Evolutionary conservation across 1,140 invertebrate genomes (phyloP).

Genomic region (Drosophila baimaii): DNA sequence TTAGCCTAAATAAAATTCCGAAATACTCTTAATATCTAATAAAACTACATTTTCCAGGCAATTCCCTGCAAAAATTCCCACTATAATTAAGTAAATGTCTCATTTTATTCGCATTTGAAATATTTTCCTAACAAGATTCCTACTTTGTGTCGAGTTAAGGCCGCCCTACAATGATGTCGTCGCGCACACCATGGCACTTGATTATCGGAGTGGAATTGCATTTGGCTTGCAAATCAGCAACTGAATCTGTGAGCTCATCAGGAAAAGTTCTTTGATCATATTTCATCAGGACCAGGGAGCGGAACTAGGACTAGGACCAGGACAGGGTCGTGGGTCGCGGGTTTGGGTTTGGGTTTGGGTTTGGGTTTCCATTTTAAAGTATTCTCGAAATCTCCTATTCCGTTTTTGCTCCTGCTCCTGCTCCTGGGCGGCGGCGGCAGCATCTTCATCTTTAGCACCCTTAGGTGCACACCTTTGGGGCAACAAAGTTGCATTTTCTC

Average conservation of each 20-base stretch:
- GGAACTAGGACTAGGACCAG: neutral
- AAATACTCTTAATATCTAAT: no score
- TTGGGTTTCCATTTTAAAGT: slow-evolving; percentile 10
- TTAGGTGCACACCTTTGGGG: slow-evolving; percentile 32
- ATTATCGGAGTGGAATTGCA: slow-evolving; percentile 21
- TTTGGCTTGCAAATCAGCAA: slow-evolving; percentile 33
- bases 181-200: neutral
- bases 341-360: neutral
- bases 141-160: slow-evolving; percentile 7
- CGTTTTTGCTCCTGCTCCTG: slow-evolving; percentile 1
- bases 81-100: neutral
- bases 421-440: neutral
- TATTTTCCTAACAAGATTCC: neutral
- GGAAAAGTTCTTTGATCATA: slow-evolving; percentile 34
- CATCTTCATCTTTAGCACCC: slow-evolving; percentile 22
- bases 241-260: slow-evolving; percentile 31
- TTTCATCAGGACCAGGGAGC: slow-evolving; percentile 10
- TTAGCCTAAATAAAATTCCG: no score
- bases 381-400: slow-evolving; percentile 27
- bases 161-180: slow-evolving; percentile 15
- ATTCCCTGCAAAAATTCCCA: neutral
- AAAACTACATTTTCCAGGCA: neutral
- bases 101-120: neutral
- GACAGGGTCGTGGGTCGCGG: neutral
- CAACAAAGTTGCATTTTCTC: slow-evolving; percentile 48